A percentile compares a stretch with the other conserved stretches of the same genome.
Conservation (phyloP, 2,888 invertebrate genomes). For the Rhogogaster chlorosoma region DNA sequence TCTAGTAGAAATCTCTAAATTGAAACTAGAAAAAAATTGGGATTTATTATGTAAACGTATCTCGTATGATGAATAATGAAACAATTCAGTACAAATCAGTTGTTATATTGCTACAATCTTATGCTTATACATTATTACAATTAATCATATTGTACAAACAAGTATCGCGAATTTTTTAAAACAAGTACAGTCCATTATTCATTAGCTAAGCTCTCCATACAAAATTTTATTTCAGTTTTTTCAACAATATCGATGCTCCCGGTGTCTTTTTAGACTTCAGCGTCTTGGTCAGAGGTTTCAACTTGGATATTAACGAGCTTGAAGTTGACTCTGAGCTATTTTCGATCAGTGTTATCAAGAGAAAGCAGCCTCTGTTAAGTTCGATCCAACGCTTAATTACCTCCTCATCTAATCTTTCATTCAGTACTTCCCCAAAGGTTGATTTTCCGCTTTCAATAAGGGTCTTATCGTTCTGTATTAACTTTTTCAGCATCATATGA, state of each 20-base stretch:
- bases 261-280: constrained; percentile 81
- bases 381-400: constrained; percentile 83
- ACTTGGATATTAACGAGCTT: constrained; percentile 78
- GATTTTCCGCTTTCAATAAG: constrained; percentile 73
- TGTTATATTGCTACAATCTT: constrained; percentile 35
- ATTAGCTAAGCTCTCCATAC: neutral
- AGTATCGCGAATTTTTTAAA: constrained; percentile 6
- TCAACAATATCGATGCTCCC: constrained; percentile 84
- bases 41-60: neutral
- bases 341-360: constrained; percentile 85
- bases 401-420: constrained; percentile 79
- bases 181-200: constrained; percentile 38
- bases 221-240: constrained; percentile 74
- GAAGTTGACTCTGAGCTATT: constrained; percentile 79
- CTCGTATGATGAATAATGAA: neutral
- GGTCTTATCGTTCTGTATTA: constrained; percentile 83
- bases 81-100: neutral
- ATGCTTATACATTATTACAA: constrained; percentile 5
- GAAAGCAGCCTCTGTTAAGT: constrained; percentile 89
- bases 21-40: neutral
- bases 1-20: neutral
- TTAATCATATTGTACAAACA: neutral
- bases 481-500: constrained; percentile 88
- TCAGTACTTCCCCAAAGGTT: constrained; percentile 82
- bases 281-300: constrained; percentile 77